Base-by-base conservation (phyloP, 2,888 invertebrate species). In the Andrena hattorfiana region DNA sequence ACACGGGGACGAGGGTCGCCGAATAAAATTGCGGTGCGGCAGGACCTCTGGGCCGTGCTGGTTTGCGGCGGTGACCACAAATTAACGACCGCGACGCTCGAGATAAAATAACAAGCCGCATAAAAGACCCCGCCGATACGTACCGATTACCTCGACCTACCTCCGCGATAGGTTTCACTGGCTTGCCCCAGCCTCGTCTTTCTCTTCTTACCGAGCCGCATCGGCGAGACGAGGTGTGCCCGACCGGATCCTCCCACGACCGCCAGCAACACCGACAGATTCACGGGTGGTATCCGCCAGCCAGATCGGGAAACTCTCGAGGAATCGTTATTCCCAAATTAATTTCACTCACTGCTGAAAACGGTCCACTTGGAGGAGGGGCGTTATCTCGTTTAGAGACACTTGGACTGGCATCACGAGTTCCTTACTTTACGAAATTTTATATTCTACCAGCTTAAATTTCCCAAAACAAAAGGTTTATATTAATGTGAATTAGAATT, bases 71-170 rank as follows among this genome's bases (percentile, higher is more conserved):
- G 82, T 76, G 85, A 83, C 86, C 86, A 73, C 84, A 87, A 90
- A 90, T 90, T 90, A 90, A 90, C 87, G 87, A 85, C 85, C 83
- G 80, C 85, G 87, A 86, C 84, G 87, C 81, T 85, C 84, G 81
- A 85, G 82, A 87, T 85, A 87, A 89, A 90, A 89, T 88, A 90
- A 89, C 84, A 86, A 89, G 87, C 85, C 86, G 78, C 77, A 84
- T 82, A 82, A 88, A 89, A 85, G 87, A 83, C 67, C 42, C 42
- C 73, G 71, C 87, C 86, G 85, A 86, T 88, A 85, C 84, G 80
- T 85, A 85, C 83, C 87, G 88, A 88, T 88, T 88, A 88, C 84
- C 83, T 83, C 88, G 88, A 84, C 88, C 88, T 88, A 88, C 84
- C 87, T 87, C 83, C 77, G 79, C 81, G 88, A 82, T 87, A 83